These are phyloP conservation scores for Schizopygopsis malacanthus DNA, from an alignment of 2,797 vertebrate species.

Conservation along the genomic window DNA sequence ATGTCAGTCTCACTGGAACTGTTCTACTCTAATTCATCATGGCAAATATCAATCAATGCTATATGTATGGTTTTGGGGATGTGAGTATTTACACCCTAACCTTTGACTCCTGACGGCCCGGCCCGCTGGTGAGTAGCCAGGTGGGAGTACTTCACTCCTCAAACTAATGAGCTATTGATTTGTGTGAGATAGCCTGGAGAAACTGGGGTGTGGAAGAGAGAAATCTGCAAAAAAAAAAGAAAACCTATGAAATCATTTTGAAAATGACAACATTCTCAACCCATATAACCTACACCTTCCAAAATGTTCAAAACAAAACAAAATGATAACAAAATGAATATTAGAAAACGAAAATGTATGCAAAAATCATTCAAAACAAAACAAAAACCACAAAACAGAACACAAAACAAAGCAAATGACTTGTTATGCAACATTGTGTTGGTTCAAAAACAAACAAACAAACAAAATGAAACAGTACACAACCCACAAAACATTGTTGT, in stretches of 20 bases:
- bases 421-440: no score
- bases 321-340: no score
- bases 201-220: conserved; percentile 18
- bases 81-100: conserved; percentile 57
- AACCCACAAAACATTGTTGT: no score
- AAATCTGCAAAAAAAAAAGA: no score
- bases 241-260: no score
- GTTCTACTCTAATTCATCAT: conserved; percentile 49
- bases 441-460: neutral
- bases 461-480: neutral
- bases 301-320: neutral
- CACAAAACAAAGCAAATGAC: no score
- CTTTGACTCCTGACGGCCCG: conserved; percentile 47
- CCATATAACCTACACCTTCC: neutral
- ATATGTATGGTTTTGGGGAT: conserved; percentile 42
- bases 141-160: conserved; percentile 68
- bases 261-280: neutral
- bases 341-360: no score
- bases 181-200: conserved; percentile 62
- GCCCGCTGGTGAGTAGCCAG: conserved; percentile 53
- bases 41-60: conserved; percentile 48
- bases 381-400: neutral
- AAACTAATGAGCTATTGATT: conserved; percentile 80
- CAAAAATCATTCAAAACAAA: no score
- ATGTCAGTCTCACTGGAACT: conserved; percentile 49